Percentiles rank a stretch among this genome's conserved stretches.
Conservation (phyloP, 2,113 vertebrate genomes). For the Enhydra lutris region DNA sequence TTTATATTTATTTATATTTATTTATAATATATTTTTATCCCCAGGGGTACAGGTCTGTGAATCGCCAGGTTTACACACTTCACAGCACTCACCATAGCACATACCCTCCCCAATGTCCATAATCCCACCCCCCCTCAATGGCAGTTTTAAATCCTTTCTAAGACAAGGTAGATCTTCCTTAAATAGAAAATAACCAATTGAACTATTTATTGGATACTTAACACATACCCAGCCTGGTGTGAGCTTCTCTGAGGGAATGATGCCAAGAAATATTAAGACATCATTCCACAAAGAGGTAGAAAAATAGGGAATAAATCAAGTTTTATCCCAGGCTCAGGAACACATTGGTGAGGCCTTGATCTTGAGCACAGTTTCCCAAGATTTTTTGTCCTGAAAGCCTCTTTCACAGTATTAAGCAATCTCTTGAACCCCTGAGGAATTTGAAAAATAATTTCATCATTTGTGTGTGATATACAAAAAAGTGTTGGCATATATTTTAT, state of each 20-base stretch:
- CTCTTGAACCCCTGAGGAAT: slow-evolving; percentile 26
- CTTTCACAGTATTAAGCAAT: slow-evolving; percentile 39
- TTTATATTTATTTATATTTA: too few relatives aligned
- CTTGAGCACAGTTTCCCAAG: slow-evolving; percentile 50
- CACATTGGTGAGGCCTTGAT: not conserved
- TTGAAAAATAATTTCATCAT: slow-evolving; percentile 6
- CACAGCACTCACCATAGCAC: too few relatives aligned
- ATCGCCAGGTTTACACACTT: too few relatives aligned
- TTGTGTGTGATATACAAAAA: not conserved
- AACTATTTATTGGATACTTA: slow-evolving; percentile 3
- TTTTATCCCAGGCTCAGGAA: not conserved
- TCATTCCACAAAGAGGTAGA: not conserved
- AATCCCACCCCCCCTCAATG: too few relatives aligned
- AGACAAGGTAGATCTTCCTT: not conserved
- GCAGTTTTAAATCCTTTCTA: slow-evolving; percentile 1
- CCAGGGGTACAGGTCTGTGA: too few relatives aligned
- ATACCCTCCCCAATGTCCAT: too few relatives aligned
- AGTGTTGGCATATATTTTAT: not conserved
- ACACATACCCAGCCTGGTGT: not conserved
- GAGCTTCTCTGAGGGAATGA: not conserved
- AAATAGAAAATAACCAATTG: slow-evolving; percentile 1
- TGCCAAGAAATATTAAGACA: not conserved
- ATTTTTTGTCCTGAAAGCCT: not conserved
- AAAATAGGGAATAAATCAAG: slow-evolving; percentile 3
- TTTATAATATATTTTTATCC: too few relatives aligned